phyloP scores from a whole-genome alignment of 2,113 vertebrate species.

The Elanus axillaris region DNA sequence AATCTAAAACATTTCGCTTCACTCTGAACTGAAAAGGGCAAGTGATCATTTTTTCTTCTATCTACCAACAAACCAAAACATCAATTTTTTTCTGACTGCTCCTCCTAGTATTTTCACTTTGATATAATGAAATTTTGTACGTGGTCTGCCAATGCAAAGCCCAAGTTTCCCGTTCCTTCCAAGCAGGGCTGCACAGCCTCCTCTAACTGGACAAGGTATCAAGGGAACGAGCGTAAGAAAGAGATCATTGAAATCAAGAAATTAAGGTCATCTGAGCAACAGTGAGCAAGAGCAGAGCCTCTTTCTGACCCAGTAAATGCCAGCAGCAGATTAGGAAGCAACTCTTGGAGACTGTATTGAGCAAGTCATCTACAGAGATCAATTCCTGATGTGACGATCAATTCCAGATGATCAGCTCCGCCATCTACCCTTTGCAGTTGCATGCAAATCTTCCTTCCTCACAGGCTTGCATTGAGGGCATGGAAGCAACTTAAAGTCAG shows the following conservation, averaged over 20 bases:
- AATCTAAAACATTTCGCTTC: neutral
- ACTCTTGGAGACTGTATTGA: neutral
- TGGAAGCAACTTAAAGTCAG: neutral
- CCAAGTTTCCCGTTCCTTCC: neutral
- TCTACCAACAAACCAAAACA: neutral
- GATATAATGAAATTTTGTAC: neutral
- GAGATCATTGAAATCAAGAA: neutral
- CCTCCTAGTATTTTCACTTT: neutral
- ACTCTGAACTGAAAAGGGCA: neutral
- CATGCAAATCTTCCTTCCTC: neutral
- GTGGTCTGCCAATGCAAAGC: neutral
- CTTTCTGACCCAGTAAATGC: neutral
- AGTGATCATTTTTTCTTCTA: neutral
- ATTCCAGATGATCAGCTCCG: neutral
- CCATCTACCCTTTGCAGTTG: neutral
- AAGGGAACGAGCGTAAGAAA: neutral
- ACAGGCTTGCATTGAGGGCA: neutral
- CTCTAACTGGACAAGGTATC: neutral
- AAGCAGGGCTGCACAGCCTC: neutral
- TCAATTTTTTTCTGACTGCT: neutral
- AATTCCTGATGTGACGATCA: neutral
- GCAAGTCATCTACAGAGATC: neutral
- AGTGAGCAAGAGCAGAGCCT: neutral
- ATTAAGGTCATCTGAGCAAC: neutral
- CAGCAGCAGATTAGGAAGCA: neutral